phyloP scores from a whole-genome alignment of 1,140 invertebrate genomes.

The Myzus persicae region DNA sequence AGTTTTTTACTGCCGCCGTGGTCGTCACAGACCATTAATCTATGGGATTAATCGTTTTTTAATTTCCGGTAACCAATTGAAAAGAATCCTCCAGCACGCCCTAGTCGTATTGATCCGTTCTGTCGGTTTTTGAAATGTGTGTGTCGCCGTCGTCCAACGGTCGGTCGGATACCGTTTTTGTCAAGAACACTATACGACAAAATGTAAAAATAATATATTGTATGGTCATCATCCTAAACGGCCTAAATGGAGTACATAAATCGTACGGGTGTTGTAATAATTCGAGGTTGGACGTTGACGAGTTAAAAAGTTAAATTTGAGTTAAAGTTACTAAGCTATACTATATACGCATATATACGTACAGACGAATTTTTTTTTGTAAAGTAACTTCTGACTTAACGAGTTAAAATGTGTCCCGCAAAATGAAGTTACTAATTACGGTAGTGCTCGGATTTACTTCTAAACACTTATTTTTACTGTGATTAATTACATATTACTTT shows the following conservation, averaged over 20 bases:
- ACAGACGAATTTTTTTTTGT: too few relatives aligned
- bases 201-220: not conserved
- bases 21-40: slow-evolving; percentile 32
- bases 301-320: too few relatives aligned
- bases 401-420: too few relatives aligned
- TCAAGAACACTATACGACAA: not conserved
- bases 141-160: not conserved
- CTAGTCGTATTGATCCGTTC: not conserved
- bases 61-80: slow-evolving; percentile 46
- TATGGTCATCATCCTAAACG: not conserved
- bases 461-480: too few relatives aligned
- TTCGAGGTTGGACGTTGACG: not conserved
- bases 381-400: too few relatives aligned
- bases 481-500: too few relatives aligned
- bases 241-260: too few relatives aligned
- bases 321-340: too few relatives aligned
- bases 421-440: too few relatives aligned
- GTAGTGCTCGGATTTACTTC: too few relatives aligned
- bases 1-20: not conserved
- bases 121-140: not conserved
- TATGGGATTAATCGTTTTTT: slow-evolving; percentile 35
- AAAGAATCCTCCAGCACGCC: not conserved
- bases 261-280: too few relatives aligned
- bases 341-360: too few relatives aligned
- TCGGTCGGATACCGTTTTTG: not conserved